phyloP scores from a whole-genome alignment of 1,140 invertebrate species.

The Philaenus spumarius region DNA sequence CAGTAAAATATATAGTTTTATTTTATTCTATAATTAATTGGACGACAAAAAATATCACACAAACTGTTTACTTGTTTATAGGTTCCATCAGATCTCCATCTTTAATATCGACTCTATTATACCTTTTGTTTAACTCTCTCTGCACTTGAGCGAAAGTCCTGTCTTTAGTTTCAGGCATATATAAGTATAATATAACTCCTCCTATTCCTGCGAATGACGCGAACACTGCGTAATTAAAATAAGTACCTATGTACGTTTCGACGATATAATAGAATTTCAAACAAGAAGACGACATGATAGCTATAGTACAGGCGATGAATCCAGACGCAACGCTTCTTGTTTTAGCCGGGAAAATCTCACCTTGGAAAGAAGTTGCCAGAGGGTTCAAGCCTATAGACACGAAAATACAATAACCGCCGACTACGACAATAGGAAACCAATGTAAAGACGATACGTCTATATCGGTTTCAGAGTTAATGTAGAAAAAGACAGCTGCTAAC shows the following conservation, averaged over 20 bases:
- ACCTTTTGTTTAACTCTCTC: background rate
- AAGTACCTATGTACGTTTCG: background rate
- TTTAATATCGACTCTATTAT: no score
- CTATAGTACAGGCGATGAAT: background rate
- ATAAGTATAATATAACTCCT: background rate
- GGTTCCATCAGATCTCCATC: no score
- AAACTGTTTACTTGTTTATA: no score
- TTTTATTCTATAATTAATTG: no score
- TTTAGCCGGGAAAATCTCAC: background rate
- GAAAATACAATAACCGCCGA: background rate
- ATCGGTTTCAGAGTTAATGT: background rate
- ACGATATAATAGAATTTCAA: slow-evolving; percentile 1
- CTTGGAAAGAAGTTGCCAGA: background rate
- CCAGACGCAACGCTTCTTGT: slow-evolving; percentile 1
- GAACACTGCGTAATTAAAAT: slow-evolving; percentile 4
- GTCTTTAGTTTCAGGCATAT: slow-evolving; percentile 7
- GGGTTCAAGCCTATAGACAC: slow-evolving; percentile 1
- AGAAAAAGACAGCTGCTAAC: slow-evolving; percentile 1
- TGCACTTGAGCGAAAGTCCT: background rate
- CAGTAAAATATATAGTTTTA: no score
- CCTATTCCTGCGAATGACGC: background rate
- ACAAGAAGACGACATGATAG: background rate
- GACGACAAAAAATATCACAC: no score
- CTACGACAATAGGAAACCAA: background rate
- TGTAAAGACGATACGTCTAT: background rate